These are phyloP conservation scores for Sinocyclocheilus maitianheensis DNA, from an alignment of 2,113 vertebrate species.

Conservation along the genomic window DNA sequence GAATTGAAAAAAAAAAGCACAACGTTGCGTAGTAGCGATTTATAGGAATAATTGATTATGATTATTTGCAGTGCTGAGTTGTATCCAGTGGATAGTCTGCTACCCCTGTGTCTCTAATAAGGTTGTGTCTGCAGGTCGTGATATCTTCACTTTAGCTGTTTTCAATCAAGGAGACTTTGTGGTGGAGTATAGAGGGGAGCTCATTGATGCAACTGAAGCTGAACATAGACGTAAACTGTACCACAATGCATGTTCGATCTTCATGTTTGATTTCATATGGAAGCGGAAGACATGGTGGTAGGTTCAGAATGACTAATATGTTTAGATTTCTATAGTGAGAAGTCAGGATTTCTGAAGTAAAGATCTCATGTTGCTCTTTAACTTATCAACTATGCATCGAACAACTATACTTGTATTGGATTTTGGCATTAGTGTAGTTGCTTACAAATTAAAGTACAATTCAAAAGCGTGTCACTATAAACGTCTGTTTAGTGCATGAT, in stretches of 20 bases:
- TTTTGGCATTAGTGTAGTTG: slow-evolving; percentile 6
- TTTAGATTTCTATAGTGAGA: slow-evolving; percentile 15
- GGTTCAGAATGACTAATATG: slow-evolving; percentile 19
- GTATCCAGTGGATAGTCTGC: slow-evolving; percentile 24
- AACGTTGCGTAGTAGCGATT: too few species aligned
- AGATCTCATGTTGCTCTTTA: slow-evolving; percentile 10
- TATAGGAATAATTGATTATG: too few species aligned
- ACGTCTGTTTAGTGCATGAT: slow-evolving; percentile 11
- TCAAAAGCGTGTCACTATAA: slow-evolving; percentile 18
- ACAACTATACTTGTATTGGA: slow-evolving; percentile 6
- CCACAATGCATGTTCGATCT: slow-evolving; percentile 15
- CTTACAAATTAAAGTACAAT: slow-evolving; percentile 14
- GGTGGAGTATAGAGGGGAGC: slow-evolving; percentile 41
- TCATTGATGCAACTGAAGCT: slow-evolving; percentile 28
- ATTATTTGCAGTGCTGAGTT: neutral
- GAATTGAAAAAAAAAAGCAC: too few species aligned
- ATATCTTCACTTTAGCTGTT: slow-evolving; percentile 38
- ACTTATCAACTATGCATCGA: neutral
- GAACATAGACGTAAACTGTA: slow-evolving; percentile 22
- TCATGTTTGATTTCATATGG: slow-evolving; percentile 40
- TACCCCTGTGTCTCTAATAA: slow-evolving; percentile 6
- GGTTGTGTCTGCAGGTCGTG: slow-evolving; percentile 30
- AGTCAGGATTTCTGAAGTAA: slow-evolving; percentile 18
- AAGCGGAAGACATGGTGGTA: slow-evolving; percentile 41
- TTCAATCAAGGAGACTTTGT: slow-evolving; percentile 42